Evolutionary conservation across 2,113 vertebrate genomes (phyloP).

Genomic region (Corythoichthys haematopterus): DNA sequence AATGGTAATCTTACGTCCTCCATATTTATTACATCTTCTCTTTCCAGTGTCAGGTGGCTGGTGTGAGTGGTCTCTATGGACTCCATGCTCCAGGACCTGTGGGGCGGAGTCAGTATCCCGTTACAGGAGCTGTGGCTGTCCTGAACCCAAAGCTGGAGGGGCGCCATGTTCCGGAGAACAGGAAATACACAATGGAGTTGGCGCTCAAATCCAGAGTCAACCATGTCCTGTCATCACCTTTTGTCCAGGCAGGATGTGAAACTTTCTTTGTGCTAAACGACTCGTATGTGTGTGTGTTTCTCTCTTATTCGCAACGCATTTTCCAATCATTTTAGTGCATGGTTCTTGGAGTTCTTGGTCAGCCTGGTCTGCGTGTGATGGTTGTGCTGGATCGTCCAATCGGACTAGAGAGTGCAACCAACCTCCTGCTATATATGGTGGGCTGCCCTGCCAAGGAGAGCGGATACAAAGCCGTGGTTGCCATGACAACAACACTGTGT

Average conservation of each 20-base stretch:
- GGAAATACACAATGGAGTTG: conserved; percentile 61
- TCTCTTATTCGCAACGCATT: neutral
- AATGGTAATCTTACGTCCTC: neutral
- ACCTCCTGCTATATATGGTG: conserved; percentile 76
- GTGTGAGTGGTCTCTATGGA: conserved; percentile 85
- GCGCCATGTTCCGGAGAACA: conserved; percentile 61
- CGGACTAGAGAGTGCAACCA: conserved; percentile 71
- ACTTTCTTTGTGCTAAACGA: neutral
- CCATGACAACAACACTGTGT: conserved; percentile 68
- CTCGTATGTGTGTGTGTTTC: neutral
- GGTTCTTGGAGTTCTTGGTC: conserved; percentile 81
- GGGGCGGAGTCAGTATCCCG: conserved; percentile 72
- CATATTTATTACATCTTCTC: neutral
- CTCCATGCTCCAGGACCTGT: conserved; percentile 78
- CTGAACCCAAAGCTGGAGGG: conserved; percentile 67
- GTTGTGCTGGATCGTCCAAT: conserved; percentile 68
- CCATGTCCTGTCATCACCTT: conserved; percentile 67
- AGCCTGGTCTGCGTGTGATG: conserved; percentile 74
- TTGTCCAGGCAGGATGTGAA: conserved; percentile 73
- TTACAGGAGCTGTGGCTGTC: conserved; percentile 80
- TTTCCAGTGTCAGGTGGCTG: conserved; percentile 76
- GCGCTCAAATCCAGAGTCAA: conserved; percentile 74
- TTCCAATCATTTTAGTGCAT: conserved; percentile 60
- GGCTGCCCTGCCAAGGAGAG: conserved; percentile 74
- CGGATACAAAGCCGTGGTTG: conserved; percentile 72